Base-by-base conservation (phyloP, 2,113 vertebrate genomes). In the Acrocephalus arundinaceus region DNA sequence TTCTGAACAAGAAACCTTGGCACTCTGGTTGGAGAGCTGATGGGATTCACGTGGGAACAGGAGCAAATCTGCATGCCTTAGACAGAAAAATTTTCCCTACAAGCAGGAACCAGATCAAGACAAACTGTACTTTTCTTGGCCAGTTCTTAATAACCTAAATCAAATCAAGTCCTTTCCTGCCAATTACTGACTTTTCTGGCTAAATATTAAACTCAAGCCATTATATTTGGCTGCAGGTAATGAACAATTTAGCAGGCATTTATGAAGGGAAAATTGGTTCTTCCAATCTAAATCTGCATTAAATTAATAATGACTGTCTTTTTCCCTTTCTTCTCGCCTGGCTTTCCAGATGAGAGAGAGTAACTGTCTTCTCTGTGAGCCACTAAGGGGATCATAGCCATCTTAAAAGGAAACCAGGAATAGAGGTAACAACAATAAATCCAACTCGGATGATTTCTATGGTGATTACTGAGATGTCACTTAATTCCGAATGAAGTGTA, bases 81-180 rank as follows among this genome's bases (percentile, higher is more conserved):
- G 45, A 91, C 33, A 59, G 57, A 90, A 89, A 80, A 93, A 75
- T 75, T 89, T 93, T 72, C 83, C 89, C 76, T 87, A 93, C 87
- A 91, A 96, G 92, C 87, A 88, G 75, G 55, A 96, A 96, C 67
- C 63, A 95, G 83, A 96, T 88, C 79, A 94, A 97, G 95, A 91
- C 61, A 88, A 90, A 90, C 1, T 15, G 19, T 74, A 86, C 58
- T 86, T 93, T 96, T 91, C 78, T 80, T 88, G 90, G 79, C 59
- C 2, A 51, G 61, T 92, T 95, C 86, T 93, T 86, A 92, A 95
- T 90, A 94, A 90, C 25, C 30, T 65, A 62, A 94, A 94, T 89
- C 49, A 96, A 83, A 95, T 96, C 85, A 95, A 92, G 92, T 93
- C n/a, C 52, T 71, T 90, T 96, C 85, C 79, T 95, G 94, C 49